A percentile compares a stretch with the other conserved stretches of the same genome.
Conservation (phyloP, 2,797 vertebrate species). For the Tolypeutes matacus region DNA sequence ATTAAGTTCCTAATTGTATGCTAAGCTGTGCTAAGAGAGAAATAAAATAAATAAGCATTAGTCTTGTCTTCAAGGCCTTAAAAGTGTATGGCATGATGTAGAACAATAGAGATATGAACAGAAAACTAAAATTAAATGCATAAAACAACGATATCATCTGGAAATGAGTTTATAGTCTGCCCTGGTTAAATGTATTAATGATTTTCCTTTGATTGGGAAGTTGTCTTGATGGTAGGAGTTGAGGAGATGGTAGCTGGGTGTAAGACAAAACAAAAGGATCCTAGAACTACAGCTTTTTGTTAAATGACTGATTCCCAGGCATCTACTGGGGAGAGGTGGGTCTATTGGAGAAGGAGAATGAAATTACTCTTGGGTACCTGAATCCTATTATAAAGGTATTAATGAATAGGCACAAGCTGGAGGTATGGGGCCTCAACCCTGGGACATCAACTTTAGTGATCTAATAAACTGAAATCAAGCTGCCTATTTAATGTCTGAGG, state of each 20-base stretch:
- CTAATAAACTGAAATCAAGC: not conserved
- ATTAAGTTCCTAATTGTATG: conserved; percentile 38
- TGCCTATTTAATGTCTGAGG: not conserved
- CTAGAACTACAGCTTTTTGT: not conserved
- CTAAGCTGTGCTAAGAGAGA: conserved; percentile 59
- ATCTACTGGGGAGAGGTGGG: not conserved
- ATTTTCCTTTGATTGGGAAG: conserved; percentile 41
- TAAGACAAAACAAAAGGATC: not conserved
- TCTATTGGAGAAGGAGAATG: not conserved
- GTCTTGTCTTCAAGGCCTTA: conserved; percentile 5
- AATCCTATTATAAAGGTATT: not conserved
- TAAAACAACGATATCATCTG: conserved; percentile 5
- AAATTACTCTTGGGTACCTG: not conserved
- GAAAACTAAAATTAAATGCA: conserved; percentile 22
- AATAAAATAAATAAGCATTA: conserved; percentile 44
- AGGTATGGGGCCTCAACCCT: not conserved
- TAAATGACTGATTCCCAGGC: not conserved
- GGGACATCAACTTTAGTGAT: not conserved
- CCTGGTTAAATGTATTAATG: not conserved
- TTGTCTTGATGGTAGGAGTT: not conserved
- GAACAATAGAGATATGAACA: conserved; percentile 5
- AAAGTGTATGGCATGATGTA: not conserved
- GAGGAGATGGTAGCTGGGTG: not conserved
- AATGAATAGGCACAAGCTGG: not conserved
- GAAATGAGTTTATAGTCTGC: not conserved